phyloP scores from a whole-genome alignment of 2,888 invertebrate genomes.

The Morpho helenor region DNA sequence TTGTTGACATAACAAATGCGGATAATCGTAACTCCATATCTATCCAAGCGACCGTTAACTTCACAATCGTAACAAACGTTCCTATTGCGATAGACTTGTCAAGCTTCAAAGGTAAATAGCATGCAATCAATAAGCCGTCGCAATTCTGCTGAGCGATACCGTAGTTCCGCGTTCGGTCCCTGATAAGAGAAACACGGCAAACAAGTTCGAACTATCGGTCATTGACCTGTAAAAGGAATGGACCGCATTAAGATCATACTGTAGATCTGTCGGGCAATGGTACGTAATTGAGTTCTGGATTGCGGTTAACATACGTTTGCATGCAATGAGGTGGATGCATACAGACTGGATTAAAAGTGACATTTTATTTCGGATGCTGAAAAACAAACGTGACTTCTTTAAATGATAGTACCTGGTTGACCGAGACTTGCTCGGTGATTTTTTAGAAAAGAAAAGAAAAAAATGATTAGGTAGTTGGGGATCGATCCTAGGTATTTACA shows the following conservation, averaged over 20 bases:
- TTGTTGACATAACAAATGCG: neutral
- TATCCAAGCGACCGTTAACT: constrained; percentile 11
- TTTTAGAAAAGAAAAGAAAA: too few relatives aligned
- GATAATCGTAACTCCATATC: neutral
- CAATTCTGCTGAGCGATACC: constrained; percentile 13
- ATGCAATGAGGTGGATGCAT: constrained; percentile 8
- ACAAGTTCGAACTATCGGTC: constrained; percentile 31
- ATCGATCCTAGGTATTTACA: too few relatives aligned
- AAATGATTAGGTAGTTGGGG: too few relatives aligned
- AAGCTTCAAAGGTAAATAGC: constrained; percentile 13
- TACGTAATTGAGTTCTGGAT: constrained; percentile 17
- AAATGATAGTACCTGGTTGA: too few relatives aligned
- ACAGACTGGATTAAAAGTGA: constrained; percentile 3
- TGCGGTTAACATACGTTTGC: constrained; percentile 15
- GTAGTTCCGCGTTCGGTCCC: constrained; percentile 24
- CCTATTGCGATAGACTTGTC: constrained; percentile 11
- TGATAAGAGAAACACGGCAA: constrained; percentile 29
- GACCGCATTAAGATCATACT: constrained; percentile 27
- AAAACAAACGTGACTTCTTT: neutral
- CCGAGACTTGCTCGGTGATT: too few relatives aligned
- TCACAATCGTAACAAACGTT: constrained; percentile 10
- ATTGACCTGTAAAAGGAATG: constrained; percentile 27
- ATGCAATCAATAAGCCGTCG: constrained; percentile 6
- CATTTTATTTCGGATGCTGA: neutral
- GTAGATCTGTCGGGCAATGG: constrained; percentile 20